Evolutionary conservation across 2,888 invertebrate species (phyloP), one percentile per base, ranked within the genome.

Genomic region (Lysandra bellargus): DNA sequence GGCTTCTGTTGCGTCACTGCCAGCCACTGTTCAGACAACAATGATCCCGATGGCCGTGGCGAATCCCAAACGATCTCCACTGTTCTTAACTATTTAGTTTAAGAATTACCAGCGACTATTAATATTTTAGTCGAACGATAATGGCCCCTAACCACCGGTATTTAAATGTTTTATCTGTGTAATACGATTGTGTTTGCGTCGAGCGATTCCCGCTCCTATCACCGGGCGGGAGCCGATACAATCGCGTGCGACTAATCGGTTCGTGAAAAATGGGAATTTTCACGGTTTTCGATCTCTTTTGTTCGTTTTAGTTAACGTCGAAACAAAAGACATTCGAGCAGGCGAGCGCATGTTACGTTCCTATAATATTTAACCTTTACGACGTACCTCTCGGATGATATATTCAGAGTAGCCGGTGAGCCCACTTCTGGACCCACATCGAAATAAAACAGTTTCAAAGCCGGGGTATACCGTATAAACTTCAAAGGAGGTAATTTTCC

Each of bases 31-130:
- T 53, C 30, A 33, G 6, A 57, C 53, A 76, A 57, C 76, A 57
- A 76, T 76, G 53, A 30, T 17, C 53, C 81, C 80, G 86, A 88
- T 84, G 83, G 76, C 85, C 90, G 88, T 86, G 84, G 87, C 92
- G 81, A 91, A 93, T 88, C 82, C 33, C 80, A 79, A 84, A 87
- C 88, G 90, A 92, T 92, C 86, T 87, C 85, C 86, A 82, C 85
- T 92, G 89, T 91, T 85, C 87, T 86, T 89, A 87, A 86, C 88
- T 88, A 88, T 86, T 81, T 80, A 80, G 76, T 76, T 76, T 57
- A 75, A 76, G 33, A 76, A 76, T 76, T 76, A 76, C 76, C 76
- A 76, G 53, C 17, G 30, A 30, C 76, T 76, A 76, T 76, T 76
- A 57, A 76, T 76, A 76, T 76, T 76, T 76, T 17, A 76, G 57